Evolutionary conservation across 2,797 vertebrate genomes (phyloP).

Genomic region (Glossophaga mutica): DNA sequence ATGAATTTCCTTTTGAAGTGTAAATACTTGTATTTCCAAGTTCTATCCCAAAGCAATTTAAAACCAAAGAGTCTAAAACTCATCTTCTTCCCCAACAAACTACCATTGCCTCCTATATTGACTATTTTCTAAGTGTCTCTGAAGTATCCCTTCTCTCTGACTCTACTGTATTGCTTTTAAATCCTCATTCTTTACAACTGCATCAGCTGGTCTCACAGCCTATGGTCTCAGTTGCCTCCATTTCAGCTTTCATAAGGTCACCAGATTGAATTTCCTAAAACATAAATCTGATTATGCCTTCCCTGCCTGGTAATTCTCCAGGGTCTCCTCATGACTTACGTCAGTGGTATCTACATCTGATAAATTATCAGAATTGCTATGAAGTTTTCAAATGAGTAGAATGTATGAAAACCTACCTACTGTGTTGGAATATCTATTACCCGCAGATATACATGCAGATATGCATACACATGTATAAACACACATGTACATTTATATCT

Average conservation of each 20-base stretch:
- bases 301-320: neutral
- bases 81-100: neutral
- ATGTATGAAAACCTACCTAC: neutral
- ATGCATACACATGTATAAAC: neutral
- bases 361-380: neutral
- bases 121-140: neutral
- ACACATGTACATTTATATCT: neutral
- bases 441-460: neutral
- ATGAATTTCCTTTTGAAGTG: neutral
- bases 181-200: neutral
- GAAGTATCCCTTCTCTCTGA: neutral
- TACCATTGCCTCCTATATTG: neutral
- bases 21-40: conserved; percentile 27
- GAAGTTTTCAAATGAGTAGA: neutral
- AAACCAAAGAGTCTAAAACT: conserved; percentile 4
- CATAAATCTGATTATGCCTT: neutral
- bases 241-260: neutral
- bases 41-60: neutral
- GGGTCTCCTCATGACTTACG: neutral
- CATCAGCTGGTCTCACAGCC: neutral
- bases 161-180: neutral
- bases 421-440: neutral
- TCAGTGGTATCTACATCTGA: neutral
- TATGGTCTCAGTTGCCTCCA: neutral
- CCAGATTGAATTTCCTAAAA: neutral